Evolutionary conservation across 2,797 vertebrate genomes (phyloP).

Genomic region (Alectoris magna): DNA sequence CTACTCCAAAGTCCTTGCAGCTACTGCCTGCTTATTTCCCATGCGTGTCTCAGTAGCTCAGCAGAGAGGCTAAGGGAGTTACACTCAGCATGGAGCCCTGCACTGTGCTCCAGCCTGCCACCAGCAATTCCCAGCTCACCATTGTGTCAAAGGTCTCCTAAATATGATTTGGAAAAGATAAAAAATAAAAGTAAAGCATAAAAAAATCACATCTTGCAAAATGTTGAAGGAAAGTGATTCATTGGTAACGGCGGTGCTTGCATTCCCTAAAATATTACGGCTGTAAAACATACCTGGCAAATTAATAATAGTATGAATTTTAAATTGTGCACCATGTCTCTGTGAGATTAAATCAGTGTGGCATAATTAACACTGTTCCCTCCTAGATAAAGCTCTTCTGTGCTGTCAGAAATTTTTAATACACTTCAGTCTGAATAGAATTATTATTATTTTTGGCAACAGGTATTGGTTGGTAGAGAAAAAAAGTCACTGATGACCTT

Average conservation of each 20-base stretch:
- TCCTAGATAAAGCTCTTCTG: slow-evolving; percentile 32
- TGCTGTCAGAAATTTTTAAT: slow-evolving; percentile 20
- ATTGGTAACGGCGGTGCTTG: not conserved
- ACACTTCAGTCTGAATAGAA: not conserved
- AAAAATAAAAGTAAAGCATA: not conserved
- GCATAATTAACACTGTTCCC: slow-evolving; percentile 28
- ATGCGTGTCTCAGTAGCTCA: not conserved
- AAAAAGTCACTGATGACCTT: slow-evolving; percentile 32
- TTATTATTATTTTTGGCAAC: slow-evolving; percentile 16
- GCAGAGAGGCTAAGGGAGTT: not conserved
- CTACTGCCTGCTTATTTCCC: not conserved
- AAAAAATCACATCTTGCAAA: not conserved
- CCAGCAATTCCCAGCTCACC: not conserved
- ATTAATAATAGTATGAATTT: not conserved
- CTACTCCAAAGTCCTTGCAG: not conserved
- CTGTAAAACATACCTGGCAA: slow-evolving; percentile 31
- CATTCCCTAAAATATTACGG: not conserved
- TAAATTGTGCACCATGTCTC: slow-evolving; percentile 23
- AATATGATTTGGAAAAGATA: not conserved
- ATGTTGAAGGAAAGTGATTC: not conserved
- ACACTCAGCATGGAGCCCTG: not conserved
- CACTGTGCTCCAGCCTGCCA: not conserved
- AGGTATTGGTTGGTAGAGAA: slow-evolving; percentile 26
- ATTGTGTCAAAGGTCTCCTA: not conserved
- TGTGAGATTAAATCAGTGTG: slow-evolving; percentile 56